A percentile compares a stretch with the other conserved stretches of the same genome.
Conservation (phyloP, 2,888 invertebrate species). For the Hyalella azteca region DNA sequence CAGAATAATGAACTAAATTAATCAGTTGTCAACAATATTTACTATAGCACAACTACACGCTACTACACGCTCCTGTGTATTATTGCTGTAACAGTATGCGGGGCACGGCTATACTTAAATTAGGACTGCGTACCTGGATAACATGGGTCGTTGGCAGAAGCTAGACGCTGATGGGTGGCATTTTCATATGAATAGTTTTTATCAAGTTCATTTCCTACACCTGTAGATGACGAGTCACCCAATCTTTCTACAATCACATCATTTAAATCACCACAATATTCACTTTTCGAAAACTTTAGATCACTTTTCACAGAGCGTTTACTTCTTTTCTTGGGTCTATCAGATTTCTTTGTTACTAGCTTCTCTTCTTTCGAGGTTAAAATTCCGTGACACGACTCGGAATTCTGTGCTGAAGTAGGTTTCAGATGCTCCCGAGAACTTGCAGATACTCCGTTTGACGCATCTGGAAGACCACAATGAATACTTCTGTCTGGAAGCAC, state of each 20-base stretch:
- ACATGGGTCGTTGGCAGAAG: too few species aligned
- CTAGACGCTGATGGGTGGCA: neutral
- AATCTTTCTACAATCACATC: neutral
- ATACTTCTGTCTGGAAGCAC: neutral
- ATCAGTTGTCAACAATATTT: too few species aligned
- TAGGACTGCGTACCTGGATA: too few species aligned
- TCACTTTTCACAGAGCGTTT: slow-evolving; percentile 8
- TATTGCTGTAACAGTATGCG: too few species aligned
- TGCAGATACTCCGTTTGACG: neutral
- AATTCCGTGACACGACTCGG: slow-evolving; percentile 2
- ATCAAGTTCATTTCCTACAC: neutral
- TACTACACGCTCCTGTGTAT: too few species aligned
- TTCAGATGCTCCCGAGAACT: neutral
- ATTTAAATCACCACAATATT: neutral
- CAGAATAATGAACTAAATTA: too few species aligned
- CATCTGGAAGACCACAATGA: neutral
- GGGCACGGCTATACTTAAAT: too few species aligned
- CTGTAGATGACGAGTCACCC: neutral
- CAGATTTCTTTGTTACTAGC: neutral
- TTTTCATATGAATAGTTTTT: neutral
- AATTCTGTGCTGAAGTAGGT: neutral
- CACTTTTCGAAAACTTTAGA: slow-evolving; percentile 11
- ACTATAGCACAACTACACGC: too few species aligned
- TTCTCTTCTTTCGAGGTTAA: too few species aligned
- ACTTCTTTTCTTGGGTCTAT: neutral